Evolutionary conservation across 2,797 vertebrate genomes (phyloP).

Genomic region (Pseudochaenichthys georgianus): DNA sequence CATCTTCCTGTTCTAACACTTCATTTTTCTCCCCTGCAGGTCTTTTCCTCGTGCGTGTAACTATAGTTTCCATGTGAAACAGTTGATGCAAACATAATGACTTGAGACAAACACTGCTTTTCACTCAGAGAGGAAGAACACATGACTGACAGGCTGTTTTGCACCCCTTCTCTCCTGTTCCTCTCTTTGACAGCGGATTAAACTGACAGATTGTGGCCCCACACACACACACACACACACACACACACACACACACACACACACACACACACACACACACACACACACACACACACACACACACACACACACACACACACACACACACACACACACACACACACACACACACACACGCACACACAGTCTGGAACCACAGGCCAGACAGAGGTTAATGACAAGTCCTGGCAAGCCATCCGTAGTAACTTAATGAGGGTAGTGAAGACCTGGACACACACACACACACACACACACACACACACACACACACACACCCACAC

Average conservation of each 20-base stretch:
- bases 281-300: constrained; percentile 28
- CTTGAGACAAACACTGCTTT: constrained; percentile 31
- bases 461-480: no score
- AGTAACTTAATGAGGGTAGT: constrained; percentile 73
- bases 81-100: constrained; percentile 7
- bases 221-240: constrained; percentile 9
- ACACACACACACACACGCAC: constrained; percentile 11
- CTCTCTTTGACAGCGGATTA: constrained; percentile 63
- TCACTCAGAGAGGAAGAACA: constrained; percentile 20
- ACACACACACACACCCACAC: no score
- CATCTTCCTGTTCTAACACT: constrained; percentile 3
- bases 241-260: constrained; percentile 14
- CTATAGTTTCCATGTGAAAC: constrained; percentile 23
- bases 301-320: no score
- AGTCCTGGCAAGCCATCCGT: constrained; percentile 68
- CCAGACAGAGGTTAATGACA: constrained; percentile 69
- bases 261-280: constrained; percentile 16
- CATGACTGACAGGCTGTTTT: constrained; percentile 58
- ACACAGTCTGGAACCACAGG: constrained; percentile 38
- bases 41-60: constrained; percentile 7
- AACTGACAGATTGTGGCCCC: constrained; percentile 38
- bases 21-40: neutral
- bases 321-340: no score
- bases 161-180: constrained; percentile 41
- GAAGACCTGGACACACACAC: constrained; percentile 37